A percentile compares a stretch with the other conserved stretches of the same genome.
Conservation (phyloP, 2,888 invertebrate genomes). For the Nymphalis c-album region DNA sequence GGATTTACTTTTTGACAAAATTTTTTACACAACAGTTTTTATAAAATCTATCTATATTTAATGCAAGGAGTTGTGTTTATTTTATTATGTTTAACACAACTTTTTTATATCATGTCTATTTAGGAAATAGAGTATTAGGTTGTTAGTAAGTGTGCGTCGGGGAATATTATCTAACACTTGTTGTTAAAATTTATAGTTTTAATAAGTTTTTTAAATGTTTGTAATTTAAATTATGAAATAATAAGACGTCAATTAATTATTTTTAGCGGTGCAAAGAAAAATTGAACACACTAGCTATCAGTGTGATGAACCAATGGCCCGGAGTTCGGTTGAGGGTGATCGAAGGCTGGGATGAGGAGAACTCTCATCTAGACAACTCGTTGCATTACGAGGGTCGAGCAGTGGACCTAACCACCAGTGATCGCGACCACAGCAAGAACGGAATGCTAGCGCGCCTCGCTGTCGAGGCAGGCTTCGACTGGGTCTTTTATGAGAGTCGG, state of each 20-base stretch:
- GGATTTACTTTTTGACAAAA: too few species aligned
- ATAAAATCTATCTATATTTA: too few species aligned
- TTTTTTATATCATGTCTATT: too few species aligned
- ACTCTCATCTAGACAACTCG: slow-evolving; percentile 88
- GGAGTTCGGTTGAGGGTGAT: slow-evolving; percentile 95
- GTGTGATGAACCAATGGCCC: slow-evolving; percentile 99
- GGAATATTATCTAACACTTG: too few species aligned
- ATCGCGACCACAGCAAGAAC: slow-evolving; percentile 95
- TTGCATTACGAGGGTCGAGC: slow-evolving; percentile 98
- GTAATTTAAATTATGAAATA: neutral
- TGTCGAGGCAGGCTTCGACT: slow-evolving; percentile 98
- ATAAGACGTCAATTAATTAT: slow-evolving; percentile 20
- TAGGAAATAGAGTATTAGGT: too few species aligned
- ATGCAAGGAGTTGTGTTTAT: too few species aligned
- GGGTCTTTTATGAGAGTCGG: slow-evolving; percentile 98
- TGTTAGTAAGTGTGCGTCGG: too few species aligned
- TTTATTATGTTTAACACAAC: too few species aligned
- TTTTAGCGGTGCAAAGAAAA: slow-evolving; percentile 98
- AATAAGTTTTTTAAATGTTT: too few species aligned
- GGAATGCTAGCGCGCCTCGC: slow-evolving; percentile 97
- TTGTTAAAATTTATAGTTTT: too few species aligned
- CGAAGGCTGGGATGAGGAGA: slow-evolving; percentile 97
- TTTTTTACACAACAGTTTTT: too few species aligned
- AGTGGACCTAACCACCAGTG: slow-evolving; percentile 97
- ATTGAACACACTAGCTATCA: slow-evolving; percentile 95